Conservation (phyloP, 2,888 invertebrate genomes). For the Sepiola atlantica region DNA sequence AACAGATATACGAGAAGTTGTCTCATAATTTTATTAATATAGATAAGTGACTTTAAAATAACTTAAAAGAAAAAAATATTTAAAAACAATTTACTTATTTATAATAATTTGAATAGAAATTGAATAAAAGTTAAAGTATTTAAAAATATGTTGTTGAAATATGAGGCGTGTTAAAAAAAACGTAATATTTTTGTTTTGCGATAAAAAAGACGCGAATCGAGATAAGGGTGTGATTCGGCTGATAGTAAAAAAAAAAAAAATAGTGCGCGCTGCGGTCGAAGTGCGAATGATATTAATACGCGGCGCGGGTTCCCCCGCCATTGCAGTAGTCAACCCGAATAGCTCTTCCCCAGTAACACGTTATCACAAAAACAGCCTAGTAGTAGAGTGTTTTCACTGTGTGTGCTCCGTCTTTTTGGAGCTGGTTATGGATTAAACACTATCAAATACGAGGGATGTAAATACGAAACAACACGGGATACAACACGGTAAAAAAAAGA, state of each 20-base stretch:
- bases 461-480: neutral
- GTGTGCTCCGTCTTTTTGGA: constrained; percentile 16
- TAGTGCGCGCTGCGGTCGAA: constrained; percentile 25
- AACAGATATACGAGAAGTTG: too few species aligned
- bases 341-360: neutral
- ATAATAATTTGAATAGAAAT: too few species aligned
- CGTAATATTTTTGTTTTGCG: neutral
- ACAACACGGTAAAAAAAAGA: neutral
- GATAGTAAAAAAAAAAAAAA: constrained; percentile 22
- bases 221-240: constrained; percentile 33
- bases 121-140: too few species aligned
- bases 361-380: neutral
- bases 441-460: constrained; percentile 42
- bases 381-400: constrained; percentile 23
- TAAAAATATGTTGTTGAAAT: neutral
- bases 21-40: too few species aligned
- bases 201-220: neutral
- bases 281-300: constrained; percentile 6
- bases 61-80: too few species aligned
- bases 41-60: too few species aligned
- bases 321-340: constrained; percentile 39
- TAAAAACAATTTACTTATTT: too few species aligned
- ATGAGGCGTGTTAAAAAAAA: neutral
- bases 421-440: constrained; percentile 4
- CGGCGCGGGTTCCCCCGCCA: constrained; percentile 41